A percentile compares a stretch with the other conserved stretches of the same genome.
phyloP scores from a whole-genome alignment of 1,140 invertebrate genomes.

The Calliphora vicina region DNA sequence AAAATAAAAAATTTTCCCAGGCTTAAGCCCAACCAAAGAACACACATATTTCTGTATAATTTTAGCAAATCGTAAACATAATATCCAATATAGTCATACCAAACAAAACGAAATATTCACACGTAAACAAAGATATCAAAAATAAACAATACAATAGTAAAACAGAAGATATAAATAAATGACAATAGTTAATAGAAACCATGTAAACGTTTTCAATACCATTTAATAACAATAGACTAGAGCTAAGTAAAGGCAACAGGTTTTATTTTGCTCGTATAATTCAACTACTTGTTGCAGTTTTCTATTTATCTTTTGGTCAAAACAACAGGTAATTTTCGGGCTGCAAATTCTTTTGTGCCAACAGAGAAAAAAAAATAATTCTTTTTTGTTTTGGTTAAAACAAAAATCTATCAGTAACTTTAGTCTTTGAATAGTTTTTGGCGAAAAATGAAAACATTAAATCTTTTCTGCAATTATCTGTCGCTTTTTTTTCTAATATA shows the following conservation, averaged over 20 bases:
- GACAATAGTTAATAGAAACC: constrained; percentile 2
- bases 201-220: not conserved
- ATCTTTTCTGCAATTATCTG: not conserved
- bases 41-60: not conserved
- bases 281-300: not conserved
- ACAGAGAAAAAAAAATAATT: not conserved
- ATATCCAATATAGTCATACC: not conserved
- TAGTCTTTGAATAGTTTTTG: not conserved
- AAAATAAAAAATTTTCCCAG: not conserved
- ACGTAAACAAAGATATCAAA: constrained; percentile 11
- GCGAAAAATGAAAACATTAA: not conserved
- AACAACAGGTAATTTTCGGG: not conserved
- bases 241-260: not conserved
- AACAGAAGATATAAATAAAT: not conserved
- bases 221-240: not conserved
- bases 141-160: not conserved
- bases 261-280: not conserved
- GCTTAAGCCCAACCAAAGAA: not conserved
- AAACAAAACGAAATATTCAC: not conserved
- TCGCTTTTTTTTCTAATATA: not conserved
- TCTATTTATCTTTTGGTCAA: not conserved
- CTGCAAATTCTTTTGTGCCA: not conserved
- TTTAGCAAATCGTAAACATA: not conserved
- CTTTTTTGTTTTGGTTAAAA: not conserved
- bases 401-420: not conserved